phyloP scores from a whole-genome alignment of 2,888 invertebrate species.

The Deilephila porcellus region DNA sequence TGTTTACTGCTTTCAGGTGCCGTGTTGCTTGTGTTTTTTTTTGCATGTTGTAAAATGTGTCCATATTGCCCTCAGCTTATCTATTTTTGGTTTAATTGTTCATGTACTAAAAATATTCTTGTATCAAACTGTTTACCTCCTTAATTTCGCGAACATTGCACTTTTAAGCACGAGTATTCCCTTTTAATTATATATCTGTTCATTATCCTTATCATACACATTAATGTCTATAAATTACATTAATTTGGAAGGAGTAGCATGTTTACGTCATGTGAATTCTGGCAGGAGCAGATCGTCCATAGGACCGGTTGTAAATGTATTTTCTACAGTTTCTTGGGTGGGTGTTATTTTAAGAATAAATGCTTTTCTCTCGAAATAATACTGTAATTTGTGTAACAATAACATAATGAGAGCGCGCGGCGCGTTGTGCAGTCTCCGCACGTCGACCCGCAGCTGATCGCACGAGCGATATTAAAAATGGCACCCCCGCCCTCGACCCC shows the following conservation, averaged over 20 bases:
- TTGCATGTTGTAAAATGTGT: no score
- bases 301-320: constrained; percentile 8
- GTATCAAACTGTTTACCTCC: no score
- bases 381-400: constrained; percentile 46
- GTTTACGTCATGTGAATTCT: no score
- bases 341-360: constrained; percentile 32
- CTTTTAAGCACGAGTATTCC: no score
- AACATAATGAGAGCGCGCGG: constrained; percentile 39
- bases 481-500: constrained; percentile 35
- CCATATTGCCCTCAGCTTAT: no score
- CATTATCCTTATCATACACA: no score
- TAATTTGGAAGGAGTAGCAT: no score
- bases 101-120: no score
- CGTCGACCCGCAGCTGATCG: constrained; percentile 49
- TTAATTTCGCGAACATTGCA: no score
- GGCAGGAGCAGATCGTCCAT: no score
- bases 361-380: constrained; percentile 42
- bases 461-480: constrained; percentile 55
- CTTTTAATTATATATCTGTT: no score
- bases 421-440: constrained; percentile 47
- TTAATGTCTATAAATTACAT: no score
- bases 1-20: background rate
- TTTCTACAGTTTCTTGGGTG: constrained; percentile 34
- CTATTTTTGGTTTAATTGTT: background rate
- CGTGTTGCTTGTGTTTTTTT: background rate